A percentile compares a stretch with the other conserved stretches of the same genome.
Evolutionary conservation across 37 sponge, comb jelly and placozoan genomes (phyloP).

Genomic region (Trichoplax adhaerens): DNA sequence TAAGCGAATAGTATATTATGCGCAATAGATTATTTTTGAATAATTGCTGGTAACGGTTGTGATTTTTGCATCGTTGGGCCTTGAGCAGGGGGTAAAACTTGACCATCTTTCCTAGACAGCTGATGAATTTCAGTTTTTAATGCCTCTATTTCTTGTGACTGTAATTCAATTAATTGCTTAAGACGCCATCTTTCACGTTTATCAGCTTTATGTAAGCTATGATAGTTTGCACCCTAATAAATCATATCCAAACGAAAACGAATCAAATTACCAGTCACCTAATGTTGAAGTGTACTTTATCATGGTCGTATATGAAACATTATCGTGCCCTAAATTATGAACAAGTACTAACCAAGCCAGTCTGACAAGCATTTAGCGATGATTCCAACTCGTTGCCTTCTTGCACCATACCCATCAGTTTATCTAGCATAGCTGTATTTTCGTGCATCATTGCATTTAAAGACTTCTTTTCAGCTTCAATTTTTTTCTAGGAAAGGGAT

Average conservation of each 20-base stretch:
- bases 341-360: conserved; percentile 6
- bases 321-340: too few species aligned
- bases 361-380: conserved; percentile 62
- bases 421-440: conserved; percentile 56
- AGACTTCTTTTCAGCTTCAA: conserved; percentile 35
- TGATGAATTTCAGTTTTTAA: conserved; percentile 61
- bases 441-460: conserved; percentile 33
- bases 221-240: too few species aligned
- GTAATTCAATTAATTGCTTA: conserved; percentile 39
- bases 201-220: conserved; percentile 16
- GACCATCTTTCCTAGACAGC: conserved; percentile 72
- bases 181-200: conserved; percentile 46
- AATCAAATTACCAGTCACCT: neutral
- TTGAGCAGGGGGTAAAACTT: conserved; percentile 65
- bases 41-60: too few species aligned
- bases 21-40: too few species aligned
- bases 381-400: conserved; percentile 38
- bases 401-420: conserved; percentile 34
- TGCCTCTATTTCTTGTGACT: conserved; percentile 54
- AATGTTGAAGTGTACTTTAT: conserved; percentile 9
- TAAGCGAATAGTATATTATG: too few species aligned
- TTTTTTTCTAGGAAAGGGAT: conserved; percentile 16
- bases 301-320: conserved; percentile 15
- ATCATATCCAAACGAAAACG: neutral
- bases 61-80: conserved; percentile 16